Evolutionary conservation across 2,113 vertebrate genomes (phyloP).

Genomic region (Pica pica): DNA sequence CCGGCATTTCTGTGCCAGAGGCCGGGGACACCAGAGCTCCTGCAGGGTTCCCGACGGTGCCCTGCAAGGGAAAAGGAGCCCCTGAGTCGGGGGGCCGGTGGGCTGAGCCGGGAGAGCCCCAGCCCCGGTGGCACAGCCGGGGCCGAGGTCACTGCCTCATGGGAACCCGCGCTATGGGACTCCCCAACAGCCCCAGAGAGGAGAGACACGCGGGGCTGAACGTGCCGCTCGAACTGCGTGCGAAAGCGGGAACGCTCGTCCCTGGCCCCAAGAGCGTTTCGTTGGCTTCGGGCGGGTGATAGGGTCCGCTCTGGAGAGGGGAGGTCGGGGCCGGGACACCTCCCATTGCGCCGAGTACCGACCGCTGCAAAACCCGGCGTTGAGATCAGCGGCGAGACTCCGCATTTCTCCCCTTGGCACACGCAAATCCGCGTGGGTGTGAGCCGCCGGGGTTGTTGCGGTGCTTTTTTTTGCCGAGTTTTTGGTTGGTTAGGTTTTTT

Average conservation of each 20-base stretch:
- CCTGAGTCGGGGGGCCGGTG: neutral
- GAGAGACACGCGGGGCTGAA: neutral
- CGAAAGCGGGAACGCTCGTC: too few species aligned
- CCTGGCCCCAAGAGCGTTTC: neutral
- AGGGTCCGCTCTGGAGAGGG: neutral
- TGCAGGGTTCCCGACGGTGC: neutral
- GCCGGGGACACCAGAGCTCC: too few species aligned
- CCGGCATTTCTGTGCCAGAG: too few species aligned
- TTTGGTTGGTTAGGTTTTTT: neutral
- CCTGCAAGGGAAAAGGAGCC: neutral
- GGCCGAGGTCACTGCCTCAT: neutral
- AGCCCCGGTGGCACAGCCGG: neutral
- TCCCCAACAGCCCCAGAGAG: rapidly evolving
- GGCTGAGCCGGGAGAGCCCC: neutral
- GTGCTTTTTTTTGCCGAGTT: neutral
- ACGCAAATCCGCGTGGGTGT: rapidly evolving
- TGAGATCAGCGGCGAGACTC: neutral
- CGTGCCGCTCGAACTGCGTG: rapidly evolving
- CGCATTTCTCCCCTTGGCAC: neutral
- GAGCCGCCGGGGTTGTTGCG: neutral
- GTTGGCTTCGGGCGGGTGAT: rapidly evolving
- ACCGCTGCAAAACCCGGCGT: rapidly evolving
- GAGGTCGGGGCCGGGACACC: neutral
- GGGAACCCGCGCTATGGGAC: too few species aligned
- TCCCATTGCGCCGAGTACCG: rapidly evolving